These are phyloP conservation scores for Myotis davidii DNA, from an alignment of 2,113 vertebrate genomes.

Conservation along the genomic window DNA sequence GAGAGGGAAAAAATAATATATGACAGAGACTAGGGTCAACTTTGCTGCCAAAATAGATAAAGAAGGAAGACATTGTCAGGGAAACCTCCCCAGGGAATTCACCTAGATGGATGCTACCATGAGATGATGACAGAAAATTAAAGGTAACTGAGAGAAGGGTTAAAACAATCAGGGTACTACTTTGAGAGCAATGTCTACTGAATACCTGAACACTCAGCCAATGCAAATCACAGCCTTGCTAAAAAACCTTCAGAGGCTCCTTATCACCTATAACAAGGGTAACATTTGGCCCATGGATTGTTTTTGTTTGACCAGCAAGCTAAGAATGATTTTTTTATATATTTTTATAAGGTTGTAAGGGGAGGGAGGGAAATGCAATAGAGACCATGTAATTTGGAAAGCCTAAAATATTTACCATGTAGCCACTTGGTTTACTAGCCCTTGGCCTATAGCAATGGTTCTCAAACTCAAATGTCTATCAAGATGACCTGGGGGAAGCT, in stretches of 20 bases:
- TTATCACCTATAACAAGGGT: background rate
- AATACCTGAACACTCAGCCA: conserved; percentile 3
- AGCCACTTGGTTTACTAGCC: conserved; percentile 11
- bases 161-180: background rate
- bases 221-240: background rate
- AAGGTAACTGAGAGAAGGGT: background rate
- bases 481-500: background rate
- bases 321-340: background rate
- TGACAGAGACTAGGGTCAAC: background rate
- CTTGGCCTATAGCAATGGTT: conserved; percentile 22
- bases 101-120: background rate
- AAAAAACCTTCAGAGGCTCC: conserved; percentile 18
- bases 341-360: conserved; percentile 32
- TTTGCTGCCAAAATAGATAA: conserved; percentile 25
- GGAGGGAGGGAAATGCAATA: background rate
- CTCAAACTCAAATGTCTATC: background rate
- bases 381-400: conserved; percentile 1
- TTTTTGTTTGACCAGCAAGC: conserved; percentile 24
- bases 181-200: conserved; percentile 13
- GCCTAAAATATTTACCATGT: background rate
- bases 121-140: conserved; percentile 35
- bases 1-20: background rate
- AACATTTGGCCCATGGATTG: conserved; percentile 27
- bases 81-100: background rate
- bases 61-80: background rate